These are phyloP conservation scores for Syritta pipiens DNA, from an alignment of 2,888 invertebrate genomes.

Conservation along the genomic window DNA sequence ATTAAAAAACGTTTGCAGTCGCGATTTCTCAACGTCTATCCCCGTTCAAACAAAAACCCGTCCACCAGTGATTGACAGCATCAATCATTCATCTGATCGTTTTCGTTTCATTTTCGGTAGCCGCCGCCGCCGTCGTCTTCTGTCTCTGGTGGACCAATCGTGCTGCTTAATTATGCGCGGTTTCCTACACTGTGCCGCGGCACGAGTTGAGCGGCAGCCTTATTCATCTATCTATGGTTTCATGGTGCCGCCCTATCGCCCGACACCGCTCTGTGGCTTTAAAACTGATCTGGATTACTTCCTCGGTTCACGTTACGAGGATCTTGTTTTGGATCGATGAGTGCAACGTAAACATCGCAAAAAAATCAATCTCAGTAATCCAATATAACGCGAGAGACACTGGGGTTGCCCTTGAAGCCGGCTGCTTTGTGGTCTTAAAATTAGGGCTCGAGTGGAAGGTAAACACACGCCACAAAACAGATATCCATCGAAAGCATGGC, in stretches of 20 bases:
- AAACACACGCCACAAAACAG: not conserved
- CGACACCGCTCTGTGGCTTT: not conserved
- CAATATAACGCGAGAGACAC: not conserved
- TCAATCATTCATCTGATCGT: too few relatives aligned
- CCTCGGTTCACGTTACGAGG: slow-evolving; percentile 18
- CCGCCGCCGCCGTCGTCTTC: too few relatives aligned
- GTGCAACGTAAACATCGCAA: slow-evolving; percentile 29
- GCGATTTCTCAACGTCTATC: too few relatives aligned
- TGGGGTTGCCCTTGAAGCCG: slow-evolving; percentile 16
- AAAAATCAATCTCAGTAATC: slow-evolving; percentile 7
- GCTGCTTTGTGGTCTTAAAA: slow-evolving; percentile 15
- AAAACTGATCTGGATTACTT: slow-evolving; percentile 40
- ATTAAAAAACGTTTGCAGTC: too few relatives aligned
- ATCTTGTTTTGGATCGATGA: slow-evolving; percentile 16
- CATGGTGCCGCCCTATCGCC: not conserved
- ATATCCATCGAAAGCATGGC: too few relatives aligned
- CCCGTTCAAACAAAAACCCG: too few relatives aligned
- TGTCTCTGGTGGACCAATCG: too few relatives aligned
- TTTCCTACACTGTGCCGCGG: slow-evolving; percentile 13
- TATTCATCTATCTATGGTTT: slow-evolving; percentile 6
- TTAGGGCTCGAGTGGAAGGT: slow-evolving; percentile 17
- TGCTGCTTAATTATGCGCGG: too few relatives aligned
- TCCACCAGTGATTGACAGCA: too few relatives aligned
- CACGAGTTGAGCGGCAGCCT: slow-evolving; percentile 2
- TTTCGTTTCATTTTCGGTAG: too few relatives aligned